Percentiles rank a stretch among this genome's conserved stretches.
phyloP scores from a whole-genome alignment of 92 coral and sea anemone genomes.

The Heliopora coerulea region DNA sequence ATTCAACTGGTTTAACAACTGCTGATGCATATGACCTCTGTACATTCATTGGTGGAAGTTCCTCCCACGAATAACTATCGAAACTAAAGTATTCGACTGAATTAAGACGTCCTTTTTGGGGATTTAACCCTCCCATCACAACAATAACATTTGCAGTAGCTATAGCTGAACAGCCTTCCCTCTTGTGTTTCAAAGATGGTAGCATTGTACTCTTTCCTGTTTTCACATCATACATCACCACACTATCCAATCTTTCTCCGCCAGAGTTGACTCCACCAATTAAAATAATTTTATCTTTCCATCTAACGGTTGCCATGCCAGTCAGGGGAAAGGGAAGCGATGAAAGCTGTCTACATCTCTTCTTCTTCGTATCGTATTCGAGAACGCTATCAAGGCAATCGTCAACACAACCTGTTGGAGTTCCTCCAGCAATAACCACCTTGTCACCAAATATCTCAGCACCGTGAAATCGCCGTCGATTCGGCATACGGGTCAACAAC shows the following conservation, averaged over 20 bases:
- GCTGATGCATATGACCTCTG: background rate
- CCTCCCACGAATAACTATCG: slow-evolving; percentile 5
- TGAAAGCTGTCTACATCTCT: background rate
- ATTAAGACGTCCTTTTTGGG: slow-evolving; percentile 60
- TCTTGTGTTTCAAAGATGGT: slow-evolving; percentile 72
- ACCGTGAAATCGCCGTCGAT: background rate
- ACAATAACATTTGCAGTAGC: slow-evolving; percentile 59
- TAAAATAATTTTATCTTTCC: slow-evolving; percentile 13
- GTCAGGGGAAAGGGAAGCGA: slow-evolving; percentile 4
- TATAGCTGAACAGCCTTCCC: slow-evolving; percentile 77
- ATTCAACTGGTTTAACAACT: slow-evolving; percentile 5
- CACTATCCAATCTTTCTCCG: background rate
- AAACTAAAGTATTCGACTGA: slow-evolving; percentile 72
- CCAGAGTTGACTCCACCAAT: slow-evolving; percentile 5
- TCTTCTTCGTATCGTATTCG: slow-evolving; percentile 4
- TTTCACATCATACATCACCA: slow-evolving; percentile 52
- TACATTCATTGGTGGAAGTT: background rate
- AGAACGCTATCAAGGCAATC: background rate
- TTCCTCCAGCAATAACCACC: slow-evolving; percentile 25
- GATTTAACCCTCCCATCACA: slow-evolving; percentile 86
- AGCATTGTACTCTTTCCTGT: slow-evolving; percentile 74
- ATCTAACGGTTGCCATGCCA: slow-evolving; percentile 19
- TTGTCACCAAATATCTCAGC: slow-evolving; percentile 16
- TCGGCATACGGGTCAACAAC: slow-evolving; percentile 20
- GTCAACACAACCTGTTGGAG: background rate